Base-by-base conservation (phyloP, 2,888 invertebrate genomes). In the Cerastis leucographa region DNA sequence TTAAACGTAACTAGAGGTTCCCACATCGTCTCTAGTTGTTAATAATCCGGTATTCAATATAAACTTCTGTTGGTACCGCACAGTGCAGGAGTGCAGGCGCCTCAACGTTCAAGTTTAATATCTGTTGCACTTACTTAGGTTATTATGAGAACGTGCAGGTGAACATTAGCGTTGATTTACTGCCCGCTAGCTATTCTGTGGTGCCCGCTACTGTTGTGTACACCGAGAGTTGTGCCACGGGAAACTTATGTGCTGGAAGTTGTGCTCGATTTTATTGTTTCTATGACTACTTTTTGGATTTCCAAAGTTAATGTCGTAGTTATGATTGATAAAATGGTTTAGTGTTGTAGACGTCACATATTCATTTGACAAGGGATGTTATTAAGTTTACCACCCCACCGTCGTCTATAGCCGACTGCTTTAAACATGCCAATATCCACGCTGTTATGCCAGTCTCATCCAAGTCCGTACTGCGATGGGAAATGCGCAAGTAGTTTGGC, bases 111-210 rank as follows among this genome's bases (percentile, higher is more conserved):
- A n/a, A 65, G 79, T 80, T 78, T 71, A 80, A 80, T 83, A 80
- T 83, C 79, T 68, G 75, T 71, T 85, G 83, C 82, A 61, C 72
- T 68, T 70, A 73, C 82, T 64, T 42, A 62, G 67, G 66, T n/a
- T 71, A 80, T 77, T 78, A 81, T 81, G 86, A 80, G 68, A 86
- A 69, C 64, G 76, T 77, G 71, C 84, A 83, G 78, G 85, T 78
- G 77, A 72, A 81, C 74, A 76, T 88, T 81, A 86, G 77, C 71
- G 54, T 76, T 88, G 88, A 86, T 85, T 85, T 83, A 79, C 67
- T 79, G 77, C 61, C n/a, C 22, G 35, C 40, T 40, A 51, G 51
- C 72, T 72, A 25, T 22, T 29, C 71, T 68, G 69, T 72, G 51
- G 51, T 25, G 42, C 61, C 40, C 1, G 35, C 82, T 76, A 25